Evolutionary conservation across 2,113 vertebrate genomes (phyloP).

Genomic region (Eubucco bourcierii): DNA sequence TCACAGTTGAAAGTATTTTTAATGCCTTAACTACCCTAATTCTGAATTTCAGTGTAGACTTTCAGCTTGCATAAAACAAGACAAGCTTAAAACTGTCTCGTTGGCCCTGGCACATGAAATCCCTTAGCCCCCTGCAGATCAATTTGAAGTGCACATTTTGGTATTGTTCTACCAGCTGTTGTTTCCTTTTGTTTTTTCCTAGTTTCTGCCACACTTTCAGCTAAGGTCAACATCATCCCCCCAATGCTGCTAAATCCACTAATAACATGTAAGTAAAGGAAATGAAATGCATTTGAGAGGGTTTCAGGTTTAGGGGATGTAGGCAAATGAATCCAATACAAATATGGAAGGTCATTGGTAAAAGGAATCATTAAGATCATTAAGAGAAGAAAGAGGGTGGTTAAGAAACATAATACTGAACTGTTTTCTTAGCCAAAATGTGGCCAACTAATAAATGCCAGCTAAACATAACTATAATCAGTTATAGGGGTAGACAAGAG

Average conservation of each 20-base stretch:
- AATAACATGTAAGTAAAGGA: slow-evolving; percentile 57
- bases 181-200: not conserved
- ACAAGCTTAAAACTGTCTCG: not conserved
- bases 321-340: not conserved
- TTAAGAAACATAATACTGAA: not conserved
- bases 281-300: not conserved
- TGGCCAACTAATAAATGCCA: not conserved
- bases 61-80: not conserved
- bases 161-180: not conserved
- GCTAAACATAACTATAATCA: not conserved
- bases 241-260: slow-evolving; percentile 19
- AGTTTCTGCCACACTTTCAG: not conserved
- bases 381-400: not conserved
- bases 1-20: not conserved
- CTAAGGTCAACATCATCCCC: slow-evolving; percentile 39
- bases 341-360: not conserved
- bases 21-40: not conserved
- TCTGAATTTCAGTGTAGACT: not conserved
- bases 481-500: not conserved
- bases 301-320: not conserved
- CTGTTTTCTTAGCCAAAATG: not conserved
- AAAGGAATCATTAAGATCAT: not conserved
- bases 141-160: not conserved
- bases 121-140: not conserved
- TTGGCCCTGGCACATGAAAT: not conserved